These are phyloP conservation scores for Scytalopus superciliaris DNA, from an alignment of 2,113 vertebrate genomes.

Conservation along the genomic window DNA sequence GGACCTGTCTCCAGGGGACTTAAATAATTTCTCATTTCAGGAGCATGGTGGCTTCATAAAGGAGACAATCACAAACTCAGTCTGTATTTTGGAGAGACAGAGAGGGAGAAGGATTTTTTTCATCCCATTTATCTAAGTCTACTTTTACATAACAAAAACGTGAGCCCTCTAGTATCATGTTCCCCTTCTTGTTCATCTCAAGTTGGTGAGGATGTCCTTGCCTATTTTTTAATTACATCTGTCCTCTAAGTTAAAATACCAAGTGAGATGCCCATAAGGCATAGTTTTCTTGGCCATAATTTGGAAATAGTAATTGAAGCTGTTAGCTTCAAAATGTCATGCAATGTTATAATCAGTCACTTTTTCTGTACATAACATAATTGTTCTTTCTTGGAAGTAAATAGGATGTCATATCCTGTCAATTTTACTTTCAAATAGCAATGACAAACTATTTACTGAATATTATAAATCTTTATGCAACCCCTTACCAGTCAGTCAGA, in stretches of 20 bases:
- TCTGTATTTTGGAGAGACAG: not conserved
- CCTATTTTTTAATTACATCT: constrained; percentile 36
- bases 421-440: constrained; percentile 33
- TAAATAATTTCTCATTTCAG: not conserved
- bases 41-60: not conserved
- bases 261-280: constrained; percentile 15
- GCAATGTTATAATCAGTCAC: constrained; percentile 18
- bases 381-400: constrained; percentile 40
- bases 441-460: constrained; percentile 11
- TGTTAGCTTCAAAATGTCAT: constrained; percentile 50
- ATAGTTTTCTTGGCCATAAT: constrained; percentile 26
- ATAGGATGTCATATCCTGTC: not conserved
- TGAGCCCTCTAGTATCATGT: not conserved
- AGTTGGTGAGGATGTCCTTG: not conserved
- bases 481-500: constrained; percentile 5
- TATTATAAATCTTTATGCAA: constrained; percentile 20
- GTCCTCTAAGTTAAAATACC: not conserved
- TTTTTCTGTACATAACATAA: constrained; percentile 24
- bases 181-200: constrained; percentile 1
- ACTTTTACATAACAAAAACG: not conserved
- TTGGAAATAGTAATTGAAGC: constrained; percentile 28
- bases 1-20: not conserved
- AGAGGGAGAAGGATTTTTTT: not conserved
- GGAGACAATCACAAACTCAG: not conserved
- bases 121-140: not conserved